Conservation (phyloP, 2,888 invertebrate genomes). For the Heliconius sara region DNA sequence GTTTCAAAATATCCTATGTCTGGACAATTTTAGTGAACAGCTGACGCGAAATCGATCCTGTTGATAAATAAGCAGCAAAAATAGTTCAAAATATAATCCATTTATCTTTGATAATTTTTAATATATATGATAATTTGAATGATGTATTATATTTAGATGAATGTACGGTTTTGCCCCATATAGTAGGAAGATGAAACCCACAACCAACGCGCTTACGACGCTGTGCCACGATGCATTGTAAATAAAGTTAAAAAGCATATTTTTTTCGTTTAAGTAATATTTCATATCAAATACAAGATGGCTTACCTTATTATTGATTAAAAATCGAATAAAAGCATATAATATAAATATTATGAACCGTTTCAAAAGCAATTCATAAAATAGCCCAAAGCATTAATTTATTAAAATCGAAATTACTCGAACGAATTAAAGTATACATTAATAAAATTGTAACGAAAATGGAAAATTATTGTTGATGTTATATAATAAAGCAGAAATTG, state of each 20-base stretch:
- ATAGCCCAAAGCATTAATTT: background rate
- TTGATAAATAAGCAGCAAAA: slow-evolving; percentile 10
- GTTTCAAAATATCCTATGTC: slow-evolving; percentile 68
- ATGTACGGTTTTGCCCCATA: too few relatives aligned
- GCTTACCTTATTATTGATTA: background rate
- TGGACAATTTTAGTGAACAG: slow-evolving; percentile 47
- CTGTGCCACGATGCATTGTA: too few relatives aligned
- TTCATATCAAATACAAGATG: background rate
- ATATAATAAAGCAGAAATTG: background rate
- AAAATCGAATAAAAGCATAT: background rate
- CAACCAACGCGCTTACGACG: too few relatives aligned
- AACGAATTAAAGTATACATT: background rate
- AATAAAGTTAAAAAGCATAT: background rate
- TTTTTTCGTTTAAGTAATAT: background rate
- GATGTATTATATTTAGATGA: background rate
- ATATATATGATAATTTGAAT: too few relatives aligned
- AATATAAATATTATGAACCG: background rate
- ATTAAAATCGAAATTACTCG: slow-evolving; percentile 4
- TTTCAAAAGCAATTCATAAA: slow-evolving; percentile 2
- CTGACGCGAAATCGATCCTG: slow-evolving; percentile 49
- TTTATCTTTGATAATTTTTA: too few relatives aligned
- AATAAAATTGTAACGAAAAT: slow-evolving; percentile 6
- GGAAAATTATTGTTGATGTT: background rate
- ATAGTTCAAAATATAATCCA: slow-evolving; percentile 49
- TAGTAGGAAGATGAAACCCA: too few relatives aligned